phyloP scores from a whole-genome alignment of 2,888 invertebrate genomes.

The Hypercompe scribonia region DNA sequence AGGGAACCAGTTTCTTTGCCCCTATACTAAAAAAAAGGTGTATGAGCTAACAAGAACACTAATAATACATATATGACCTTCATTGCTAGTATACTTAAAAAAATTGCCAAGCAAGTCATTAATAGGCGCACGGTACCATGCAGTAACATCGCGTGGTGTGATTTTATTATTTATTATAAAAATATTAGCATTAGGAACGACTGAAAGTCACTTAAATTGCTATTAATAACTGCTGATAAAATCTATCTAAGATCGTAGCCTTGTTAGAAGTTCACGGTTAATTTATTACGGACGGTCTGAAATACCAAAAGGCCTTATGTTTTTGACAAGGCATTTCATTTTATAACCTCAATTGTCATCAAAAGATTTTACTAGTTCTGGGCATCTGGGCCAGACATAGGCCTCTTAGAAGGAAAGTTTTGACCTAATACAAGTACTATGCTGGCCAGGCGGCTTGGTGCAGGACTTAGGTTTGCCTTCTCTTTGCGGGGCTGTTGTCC shows the following conservation, averaged over 20 bases:
- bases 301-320: too few relatives aligned
- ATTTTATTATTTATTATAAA: constrained; percentile 1
- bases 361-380: too few relatives aligned
- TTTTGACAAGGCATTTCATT: too few relatives aligned
- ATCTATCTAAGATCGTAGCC: not conserved
- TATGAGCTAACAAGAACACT: constrained; percentile 2
- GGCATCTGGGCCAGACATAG: too few relatives aligned
- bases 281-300: not conserved
- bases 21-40: too few relatives aligned
- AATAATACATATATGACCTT: not conserved
- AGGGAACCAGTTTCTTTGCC: too few relatives aligned
- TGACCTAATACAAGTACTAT: too few relatives aligned
- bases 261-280: not conserved
- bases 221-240: not conserved
- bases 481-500: too few relatives aligned
- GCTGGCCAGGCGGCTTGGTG: too few relatives aligned
- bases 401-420: too few relatives aligned
- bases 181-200: not conserved
- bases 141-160: not conserved
- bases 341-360: too few relatives aligned
- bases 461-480: too few relatives aligned
- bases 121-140: not conserved
- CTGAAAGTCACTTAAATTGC: not conserved
- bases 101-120: not conserved
- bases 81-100: not conserved